phyloP scores from a whole-genome alignment of 2,888 invertebrate genomes.

The Drepanosiphum platanoidis region DNA sequence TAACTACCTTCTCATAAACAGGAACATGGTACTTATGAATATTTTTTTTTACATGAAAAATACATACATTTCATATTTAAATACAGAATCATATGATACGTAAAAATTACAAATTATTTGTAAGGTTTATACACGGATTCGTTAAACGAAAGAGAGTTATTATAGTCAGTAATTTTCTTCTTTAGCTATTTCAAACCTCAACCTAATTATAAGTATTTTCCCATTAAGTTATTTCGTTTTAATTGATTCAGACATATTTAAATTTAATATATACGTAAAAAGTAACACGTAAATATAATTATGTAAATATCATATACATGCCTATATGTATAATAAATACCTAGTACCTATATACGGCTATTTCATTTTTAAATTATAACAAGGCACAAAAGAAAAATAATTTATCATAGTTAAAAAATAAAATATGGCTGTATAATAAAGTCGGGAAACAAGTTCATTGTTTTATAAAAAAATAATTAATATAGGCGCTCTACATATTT shows the following conservation, averaged over 20 bases:
- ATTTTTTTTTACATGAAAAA: neutral
- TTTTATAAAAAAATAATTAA: slow-evolving; percentile 5
- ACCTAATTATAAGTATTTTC: slow-evolving; percentile 43
- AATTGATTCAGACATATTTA: slow-evolving; percentile 32
- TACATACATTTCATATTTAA: too few relatives aligned
- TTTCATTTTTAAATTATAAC: neutral
- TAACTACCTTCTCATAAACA: neutral
- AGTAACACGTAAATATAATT: slow-evolving; percentile 28
- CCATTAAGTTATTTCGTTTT: slow-evolving; percentile 30
- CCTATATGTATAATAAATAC: neutral
- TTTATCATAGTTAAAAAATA: neutral
- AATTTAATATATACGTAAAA: slow-evolving; percentile 10
- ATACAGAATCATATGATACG: too few relatives aligned
- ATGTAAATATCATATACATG: slow-evolving; percentile 19
- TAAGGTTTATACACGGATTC: neutral
- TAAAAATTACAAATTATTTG: neutral
- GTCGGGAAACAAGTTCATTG: neutral
- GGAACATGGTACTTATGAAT: neutral
- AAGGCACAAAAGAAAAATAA: neutral
- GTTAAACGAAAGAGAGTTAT: slow-evolving; percentile 2
- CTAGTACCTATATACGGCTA: too few relatives aligned
- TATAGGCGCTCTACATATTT: neutral
- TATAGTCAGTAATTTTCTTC: neutral
- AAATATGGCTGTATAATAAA: neutral
- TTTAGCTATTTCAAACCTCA: neutral